Base-by-base conservation (phyloP, 2,113 vertebrate genomes). In the Phaethornis superciliosus region DNA sequence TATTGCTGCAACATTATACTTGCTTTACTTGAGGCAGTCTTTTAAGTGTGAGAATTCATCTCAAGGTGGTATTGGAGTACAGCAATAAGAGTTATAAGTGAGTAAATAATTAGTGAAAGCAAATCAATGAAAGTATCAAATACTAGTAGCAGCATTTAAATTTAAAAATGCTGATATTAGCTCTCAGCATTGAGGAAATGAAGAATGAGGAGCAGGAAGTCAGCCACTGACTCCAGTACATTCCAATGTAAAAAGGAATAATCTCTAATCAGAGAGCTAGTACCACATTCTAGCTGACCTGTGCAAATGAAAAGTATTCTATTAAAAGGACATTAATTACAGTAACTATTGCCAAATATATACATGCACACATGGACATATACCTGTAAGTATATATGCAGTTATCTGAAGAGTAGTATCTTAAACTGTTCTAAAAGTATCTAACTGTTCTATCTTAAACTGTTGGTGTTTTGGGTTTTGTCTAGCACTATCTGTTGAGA, bases 351-450 rank as follows among this genome's bases (percentile, higher is more conserved):
- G 26, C 19, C 40, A 78, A 56, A 59, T 35, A 56, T 1, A 32
- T 13, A 44, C 3, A 3, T 47, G 46, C 24, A 55, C 9, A 22
- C 6, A 23, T 1, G 27, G 6, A 59, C 23, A n/a, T 16, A 21
- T 12, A 13, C 1, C 0, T 23, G 24, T 17, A n/a, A 10, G 10
- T 33, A n/a, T 17, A 40, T 2, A 37, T 17, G 7, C 16, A 63
- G 17, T 35, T 59, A 63, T 4, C 19, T 55, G 72, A 60, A 37
- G 9, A 62, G 12, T 7, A 71, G 4, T 44, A 58, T 9, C 33
- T 24, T n/a, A 15, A 63, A 64, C 40, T 46, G 19, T 58, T 44
- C 37, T 28, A 51, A 14, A n/a, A n/a, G n/a, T n/a, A n/a, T n/a
- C n/a, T n/a, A n/a, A n/a, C n/a, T n/a, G n/a, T n/a, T n/a, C n/a